A percentile compares a stretch with the other conserved stretches of the same genome.
phyloP scores from a whole-genome alignment of 35 echinoderm and acorn worm species.

The Ophiothrix spiculata region DNA sequence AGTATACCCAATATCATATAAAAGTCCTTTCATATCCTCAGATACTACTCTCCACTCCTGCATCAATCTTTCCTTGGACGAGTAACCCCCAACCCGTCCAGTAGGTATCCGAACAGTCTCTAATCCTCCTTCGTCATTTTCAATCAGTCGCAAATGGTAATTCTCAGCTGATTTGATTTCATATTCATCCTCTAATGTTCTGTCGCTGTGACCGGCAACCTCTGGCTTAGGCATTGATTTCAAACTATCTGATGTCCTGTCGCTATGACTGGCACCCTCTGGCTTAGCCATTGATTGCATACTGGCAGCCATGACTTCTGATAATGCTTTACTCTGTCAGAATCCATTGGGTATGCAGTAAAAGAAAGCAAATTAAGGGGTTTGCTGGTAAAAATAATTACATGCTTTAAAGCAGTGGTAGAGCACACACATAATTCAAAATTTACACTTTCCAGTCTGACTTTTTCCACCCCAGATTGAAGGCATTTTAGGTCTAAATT shows the following conservation, averaged over 20 bases:
- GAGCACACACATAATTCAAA: too few relatives aligned
- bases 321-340: background rate
- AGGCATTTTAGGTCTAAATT: too few relatives aligned
- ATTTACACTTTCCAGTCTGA: too few relatives aligned
- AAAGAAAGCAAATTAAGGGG: too few relatives aligned
- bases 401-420: too few relatives aligned
- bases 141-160: background rate
- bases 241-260: too few relatives aligned
- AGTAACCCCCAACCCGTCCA: background rate
- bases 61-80: background rate
- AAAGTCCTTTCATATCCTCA: background rate
- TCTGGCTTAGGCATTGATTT: background rate
- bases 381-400: too few relatives aligned
- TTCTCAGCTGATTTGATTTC: background rate
- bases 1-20: background rate
- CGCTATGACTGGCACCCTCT: background rate
- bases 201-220: background rate
- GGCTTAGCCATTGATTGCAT: background rate
- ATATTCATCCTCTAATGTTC: background rate
- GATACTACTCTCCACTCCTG: background rate
- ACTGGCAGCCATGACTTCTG: background rate
- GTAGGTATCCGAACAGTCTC: background rate
- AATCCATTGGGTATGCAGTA: background rate
- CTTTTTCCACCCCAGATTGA: too few relatives aligned
- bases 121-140: background rate